Evolutionary conservation across 1,140 invertebrate genomes (phyloP).

Genomic region (Bursaphelenchus mucronatus): DNA sequence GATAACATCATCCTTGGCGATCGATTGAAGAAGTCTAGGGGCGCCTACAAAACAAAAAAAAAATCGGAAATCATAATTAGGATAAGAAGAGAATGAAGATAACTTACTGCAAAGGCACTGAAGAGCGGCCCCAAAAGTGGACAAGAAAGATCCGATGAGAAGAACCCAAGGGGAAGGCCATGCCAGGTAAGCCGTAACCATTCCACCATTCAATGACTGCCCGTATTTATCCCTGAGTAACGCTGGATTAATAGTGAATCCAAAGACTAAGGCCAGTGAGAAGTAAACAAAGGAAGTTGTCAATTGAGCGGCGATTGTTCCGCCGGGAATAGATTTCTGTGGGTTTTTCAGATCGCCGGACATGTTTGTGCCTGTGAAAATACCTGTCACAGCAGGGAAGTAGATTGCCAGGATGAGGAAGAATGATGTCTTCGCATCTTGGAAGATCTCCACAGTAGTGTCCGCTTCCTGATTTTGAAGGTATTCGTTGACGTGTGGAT

Average conservation of each 20-base stretch:
- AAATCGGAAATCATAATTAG: background rate
- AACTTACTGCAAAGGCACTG: conserved; percentile 72
- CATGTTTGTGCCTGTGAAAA: conserved; percentile 78
- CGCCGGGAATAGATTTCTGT: conserved; percentile 93
- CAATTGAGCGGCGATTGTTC: conserved; percentile 89
- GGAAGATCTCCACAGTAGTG: conserved; percentile 46
- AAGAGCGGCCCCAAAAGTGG: conserved; percentile 91
- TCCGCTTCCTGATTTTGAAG: conserved; percentile 30
- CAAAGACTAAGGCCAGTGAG: conserved; percentile 57
- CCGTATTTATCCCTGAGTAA: conserved; percentile 58
- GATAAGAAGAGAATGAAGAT: conserved; percentile 1
- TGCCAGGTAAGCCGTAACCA: conserved; percentile 57
- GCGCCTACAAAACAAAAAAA: conserved; percentile 62
- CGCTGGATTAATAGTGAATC: conserved; percentile 47
- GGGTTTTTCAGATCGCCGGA: conserved; percentile 86
- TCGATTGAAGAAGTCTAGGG: conserved; percentile 68
- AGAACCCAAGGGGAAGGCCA: conserved; percentile 85
- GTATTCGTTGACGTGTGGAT: conserved; percentile 42
- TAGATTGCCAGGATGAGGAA: conserved; percentile 96
- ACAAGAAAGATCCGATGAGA: conserved; percentile 90
- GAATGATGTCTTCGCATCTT: conserved; percentile 87
- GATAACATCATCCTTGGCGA: conserved; percentile 71
- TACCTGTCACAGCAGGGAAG: conserved; percentile 97
- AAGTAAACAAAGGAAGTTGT: conserved; percentile 88
- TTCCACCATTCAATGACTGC: conserved; percentile 47